These are phyloP conservation scores for Bilobella aurantiaca DNA, from an alignment of 1,140 invertebrate species.

Conservation along the genomic window DNA sequence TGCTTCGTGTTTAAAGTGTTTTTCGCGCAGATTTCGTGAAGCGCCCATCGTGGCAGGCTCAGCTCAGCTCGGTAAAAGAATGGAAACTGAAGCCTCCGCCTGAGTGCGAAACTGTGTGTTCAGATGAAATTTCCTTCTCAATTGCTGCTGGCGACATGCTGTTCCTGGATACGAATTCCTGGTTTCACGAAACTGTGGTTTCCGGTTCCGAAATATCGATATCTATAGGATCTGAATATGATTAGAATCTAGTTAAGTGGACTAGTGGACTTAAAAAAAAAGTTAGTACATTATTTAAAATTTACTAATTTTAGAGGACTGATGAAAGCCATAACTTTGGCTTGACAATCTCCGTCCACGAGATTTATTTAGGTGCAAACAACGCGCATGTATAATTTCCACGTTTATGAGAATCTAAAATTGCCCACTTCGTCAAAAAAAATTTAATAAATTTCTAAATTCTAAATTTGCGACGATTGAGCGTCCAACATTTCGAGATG, in stretches of 20 bases:
- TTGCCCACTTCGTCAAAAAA: no score
- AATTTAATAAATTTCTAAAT: no score
- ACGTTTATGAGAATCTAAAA: no score
- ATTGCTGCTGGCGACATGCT: slow-evolving; percentile 30
- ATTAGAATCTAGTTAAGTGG: slow-evolving; percentile 20
- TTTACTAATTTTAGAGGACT: no score
- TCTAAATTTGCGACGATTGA: no score
- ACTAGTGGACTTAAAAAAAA: no score
- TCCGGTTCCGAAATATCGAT: slow-evolving; percentile 25
- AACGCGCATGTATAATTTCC: no score
- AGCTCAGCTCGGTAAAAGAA: slow-evolving; percentile 24
- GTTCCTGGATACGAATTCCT: slow-evolving; percentile 31
- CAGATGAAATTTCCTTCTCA: slow-evolving; percentile 19
- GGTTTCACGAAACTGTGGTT: slow-evolving; percentile 32
- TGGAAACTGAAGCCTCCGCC: slow-evolving; percentile 29
- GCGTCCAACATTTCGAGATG: no score
- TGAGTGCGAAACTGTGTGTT: slow-evolving; percentile 29
- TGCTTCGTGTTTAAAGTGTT: not conserved
- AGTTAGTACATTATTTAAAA: no score
- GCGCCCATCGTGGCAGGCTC: slow-evolving; percentile 32
- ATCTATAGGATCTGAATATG: slow-evolving; percentile 33
- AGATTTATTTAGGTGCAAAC: no score
- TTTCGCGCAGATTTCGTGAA: slow-evolving; percentile 30
- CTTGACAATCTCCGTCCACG: no score
- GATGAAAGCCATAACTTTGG: no score